phyloP scores from a whole-genome alignment of 1,140 invertebrate species.

The Drosophila persimilis region DNA sequence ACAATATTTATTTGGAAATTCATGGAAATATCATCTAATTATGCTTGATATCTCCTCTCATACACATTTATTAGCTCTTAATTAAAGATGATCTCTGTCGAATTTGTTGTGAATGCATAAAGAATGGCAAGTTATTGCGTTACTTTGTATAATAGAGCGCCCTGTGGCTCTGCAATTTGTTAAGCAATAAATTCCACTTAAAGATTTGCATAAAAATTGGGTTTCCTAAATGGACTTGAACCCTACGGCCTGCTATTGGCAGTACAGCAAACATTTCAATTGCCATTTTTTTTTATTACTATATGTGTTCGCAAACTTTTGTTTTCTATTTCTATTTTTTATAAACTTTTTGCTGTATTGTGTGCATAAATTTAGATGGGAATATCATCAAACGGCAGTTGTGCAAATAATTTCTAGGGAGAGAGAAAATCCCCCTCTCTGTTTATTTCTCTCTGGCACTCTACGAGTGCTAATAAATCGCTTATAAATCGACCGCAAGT shows the following conservation, averaged over 20 bases:
- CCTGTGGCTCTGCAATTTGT: slow-evolving; percentile 51
- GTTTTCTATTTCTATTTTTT: slow-evolving; percentile 37
- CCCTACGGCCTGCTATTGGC: slow-evolving; percentile 26
- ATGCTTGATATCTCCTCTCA: slow-evolving; percentile 11
- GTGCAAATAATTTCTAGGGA: slow-evolving; percentile 55
- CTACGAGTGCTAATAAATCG: slow-evolving; percentile 59
- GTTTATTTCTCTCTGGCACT: slow-evolving; percentile 10
- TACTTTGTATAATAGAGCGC: slow-evolving; percentile 35
- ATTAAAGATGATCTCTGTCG: slow-evolving; percentile 40
- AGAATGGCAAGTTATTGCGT: slow-evolving; percentile 36
- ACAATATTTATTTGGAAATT: slow-evolving; percentile 16
- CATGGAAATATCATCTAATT: slow-evolving; percentile 30
- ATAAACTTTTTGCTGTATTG: slow-evolving; percentile 21
- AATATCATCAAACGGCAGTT: slow-evolving; percentile 47
- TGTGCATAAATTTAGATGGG: slow-evolving; percentile 46
- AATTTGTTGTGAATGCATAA: slow-evolving; percentile 35
- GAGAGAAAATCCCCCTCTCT: slow-evolving; percentile 25
- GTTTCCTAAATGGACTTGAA: slow-evolving; percentile 13
- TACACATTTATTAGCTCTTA: slow-evolving; percentile 46
- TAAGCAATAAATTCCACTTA: slow-evolving; percentile 37
- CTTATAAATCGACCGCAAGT: slow-evolving; percentile 68
- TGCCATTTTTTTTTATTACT: slow-evolving; percentile 62
- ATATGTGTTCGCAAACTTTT: slow-evolving; percentile 18
- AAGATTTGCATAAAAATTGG: slow-evolving; percentile 33
- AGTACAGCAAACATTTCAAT: slow-evolving; percentile 49